These are phyloP conservation scores for Chloroceryle amazona DNA, from an alignment of 2,797 vertebrate species.

Conservation along the genomic window DNA sequence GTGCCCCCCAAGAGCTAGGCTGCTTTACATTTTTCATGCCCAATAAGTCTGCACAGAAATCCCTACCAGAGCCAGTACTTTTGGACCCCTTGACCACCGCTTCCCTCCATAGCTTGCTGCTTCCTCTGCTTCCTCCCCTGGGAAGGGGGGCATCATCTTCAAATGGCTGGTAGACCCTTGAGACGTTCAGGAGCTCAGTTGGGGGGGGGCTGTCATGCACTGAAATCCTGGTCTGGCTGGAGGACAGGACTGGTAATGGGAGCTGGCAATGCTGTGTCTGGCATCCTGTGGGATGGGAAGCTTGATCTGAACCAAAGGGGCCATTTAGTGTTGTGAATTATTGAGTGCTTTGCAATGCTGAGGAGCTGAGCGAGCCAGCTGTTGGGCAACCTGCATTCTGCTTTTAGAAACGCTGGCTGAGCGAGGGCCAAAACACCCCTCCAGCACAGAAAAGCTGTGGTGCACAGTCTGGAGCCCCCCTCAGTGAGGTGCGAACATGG, in stretches of 20 bases:
- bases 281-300: neutral
- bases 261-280: neutral
- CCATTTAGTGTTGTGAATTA: conserved; percentile 72
- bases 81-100: neutral
- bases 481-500: neutral
- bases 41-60: neutral
- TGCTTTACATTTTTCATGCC: neutral
- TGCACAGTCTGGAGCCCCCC: neutral
- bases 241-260: neutral
- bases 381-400: neutral
- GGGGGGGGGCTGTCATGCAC: neutral
- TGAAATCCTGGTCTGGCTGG: conserved; percentile 52
- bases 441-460: neutral
- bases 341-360: neutral
- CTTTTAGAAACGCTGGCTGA: neutral
- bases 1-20: neutral
- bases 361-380: neutral
- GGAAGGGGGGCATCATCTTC: neutral
- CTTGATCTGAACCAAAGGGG: conserved; percentile 58
- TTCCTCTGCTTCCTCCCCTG: fast-evolving
- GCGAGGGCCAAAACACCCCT: neutral
- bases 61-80: neutral
- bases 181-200: neutral
- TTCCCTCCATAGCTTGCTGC: neutral
- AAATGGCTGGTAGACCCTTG: neutral